Conservation (phyloP, 2,113 vertebrate species). For the Pristiophorus japonicus region DNA sequence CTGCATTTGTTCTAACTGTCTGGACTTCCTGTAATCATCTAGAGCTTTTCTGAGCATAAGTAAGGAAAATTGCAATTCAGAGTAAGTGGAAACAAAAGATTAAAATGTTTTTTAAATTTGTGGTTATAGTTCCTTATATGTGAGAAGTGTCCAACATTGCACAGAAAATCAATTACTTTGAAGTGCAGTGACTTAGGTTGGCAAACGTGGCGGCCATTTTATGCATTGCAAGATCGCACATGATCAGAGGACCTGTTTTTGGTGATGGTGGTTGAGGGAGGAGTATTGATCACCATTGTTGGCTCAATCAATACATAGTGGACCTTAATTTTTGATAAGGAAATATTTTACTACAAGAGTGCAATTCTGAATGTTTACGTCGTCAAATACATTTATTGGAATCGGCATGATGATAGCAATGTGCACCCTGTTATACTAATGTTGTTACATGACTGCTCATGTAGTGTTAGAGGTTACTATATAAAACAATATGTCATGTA, state of each 20-base stretch:
- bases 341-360: too few species aligned
- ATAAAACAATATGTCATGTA: background rate
- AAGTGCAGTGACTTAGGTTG: background rate
- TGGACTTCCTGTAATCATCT: background rate
- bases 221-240: too few species aligned
- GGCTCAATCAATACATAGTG: too few species aligned
- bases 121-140: background rate
- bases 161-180: background rate
- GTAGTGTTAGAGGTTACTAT: background rate
- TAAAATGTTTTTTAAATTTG: too few species aligned
- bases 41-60: background rate
- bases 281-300: too few species aligned
- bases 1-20: background rate
- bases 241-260: too few species aligned
- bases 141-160: background rate
- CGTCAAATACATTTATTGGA: too few species aligned
- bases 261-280: too few species aligned
- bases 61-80: background rate
- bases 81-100: background rate
- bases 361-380: too few species aligned
- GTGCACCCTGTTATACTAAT: background rate
- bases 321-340: too few species aligned
- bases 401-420: too few species aligned
- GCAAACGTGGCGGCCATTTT: too few species aligned
- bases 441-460: background rate